Percentiles rank a stretch among this genome's conserved stretches.
These are phyloP conservation scores for Caenorhabditis inopinata DNA, from an alignment of 1,140 invertebrate genomes.

Conservation along the genomic window DNA sequence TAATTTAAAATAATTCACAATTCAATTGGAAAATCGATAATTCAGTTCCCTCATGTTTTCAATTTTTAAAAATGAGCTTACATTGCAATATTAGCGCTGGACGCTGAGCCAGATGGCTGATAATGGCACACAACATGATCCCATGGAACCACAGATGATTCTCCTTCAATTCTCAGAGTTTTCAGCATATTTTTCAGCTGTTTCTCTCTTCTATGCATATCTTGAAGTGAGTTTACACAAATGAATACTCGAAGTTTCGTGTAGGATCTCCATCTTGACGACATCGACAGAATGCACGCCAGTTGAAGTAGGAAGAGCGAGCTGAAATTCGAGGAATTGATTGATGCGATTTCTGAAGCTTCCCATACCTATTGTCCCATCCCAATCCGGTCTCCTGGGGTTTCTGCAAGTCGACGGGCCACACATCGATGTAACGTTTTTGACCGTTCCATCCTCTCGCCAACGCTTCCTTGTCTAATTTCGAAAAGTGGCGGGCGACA, in stretches of 20 bases:
- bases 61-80: too few species aligned
- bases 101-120: neutral
- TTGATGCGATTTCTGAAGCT: neutral
- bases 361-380: constrained; percentile 57
- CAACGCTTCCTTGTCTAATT: constrained; percentile 72
- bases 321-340: constrained; percentile 67
- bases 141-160: constrained; percentile 71
- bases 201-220: constrained; percentile 67
- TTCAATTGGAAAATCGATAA: too few species aligned
- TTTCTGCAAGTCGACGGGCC: constrained; percentile 86
- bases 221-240: constrained; percentile 70
- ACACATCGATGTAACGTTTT: constrained; percentile 86
- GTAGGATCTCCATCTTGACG: constrained; percentile 73
- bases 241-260: constrained; percentile 82
- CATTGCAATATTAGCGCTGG: neutral
- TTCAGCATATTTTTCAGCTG: constrained; percentile 70
- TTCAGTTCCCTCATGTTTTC: too few species aligned
- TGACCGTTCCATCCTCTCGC: constrained; percentile 65
- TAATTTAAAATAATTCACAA: too few species aligned
- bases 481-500: constrained; percentile 85
- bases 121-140: constrained; percentile 68
- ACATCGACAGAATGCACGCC: constrained; percentile 91
- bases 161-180: constrained; percentile 71
- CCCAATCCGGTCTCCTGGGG: constrained; percentile 74
- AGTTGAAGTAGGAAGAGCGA: constrained; percentile 90